Base-by-base conservation (phyloP, 1,140 invertebrate species). In the Ceratina japonica region DNA sequence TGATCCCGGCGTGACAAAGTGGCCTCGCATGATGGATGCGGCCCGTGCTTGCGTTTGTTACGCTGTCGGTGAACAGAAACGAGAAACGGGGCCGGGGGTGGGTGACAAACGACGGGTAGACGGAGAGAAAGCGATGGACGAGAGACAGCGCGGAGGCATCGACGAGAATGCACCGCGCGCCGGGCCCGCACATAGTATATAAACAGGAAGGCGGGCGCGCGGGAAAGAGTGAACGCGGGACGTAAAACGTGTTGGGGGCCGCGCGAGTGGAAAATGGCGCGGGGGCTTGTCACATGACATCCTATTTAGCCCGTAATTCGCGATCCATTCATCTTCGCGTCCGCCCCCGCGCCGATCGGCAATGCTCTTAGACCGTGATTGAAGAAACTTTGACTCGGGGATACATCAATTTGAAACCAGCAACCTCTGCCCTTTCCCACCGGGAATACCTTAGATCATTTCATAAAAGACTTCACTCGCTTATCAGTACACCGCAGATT, bases 1-100 rank as follows among this genome's bases (percentile, higher is more conserved):
- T 88, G 87, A 88, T 88, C 86, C 85, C 85, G 76, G 54, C 73
- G 64, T 88, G 87, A 88, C 87, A 88, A 88, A 88, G 87, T 88
- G 84, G 81, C 76, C 37, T 84, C 80, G 84, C 84, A 88, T 88
- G 87, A 88, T 85, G 86, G 84, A 88, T 88, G 86, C 80, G 66
- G 63, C 68, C 37, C 75, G 76, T 79, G 80, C 76, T 80, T 54
- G 82, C 85, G 82, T 86, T 83, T 83, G 80, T 86, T 86, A 79
- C 81, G 31, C 78, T 75, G 72, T 82, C 75, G 61, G 71, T 52
- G 37, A 79, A 63, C 68, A 78, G 75, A 66, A 54, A 69, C 49
- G 68, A 12, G 10, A 37, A 15, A 13, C 52, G 20, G 3, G 54
- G 22, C 2, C 1, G 8, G 22, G 54, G 62, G 27, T 27, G 44